Percentiles rank a stretch among this genome's conserved stretches.
These are phyloP conservation scores for Diglossa cyanea DNA, from an alignment of 2,797 vertebrate species.

Conservation along the genomic window DNA sequence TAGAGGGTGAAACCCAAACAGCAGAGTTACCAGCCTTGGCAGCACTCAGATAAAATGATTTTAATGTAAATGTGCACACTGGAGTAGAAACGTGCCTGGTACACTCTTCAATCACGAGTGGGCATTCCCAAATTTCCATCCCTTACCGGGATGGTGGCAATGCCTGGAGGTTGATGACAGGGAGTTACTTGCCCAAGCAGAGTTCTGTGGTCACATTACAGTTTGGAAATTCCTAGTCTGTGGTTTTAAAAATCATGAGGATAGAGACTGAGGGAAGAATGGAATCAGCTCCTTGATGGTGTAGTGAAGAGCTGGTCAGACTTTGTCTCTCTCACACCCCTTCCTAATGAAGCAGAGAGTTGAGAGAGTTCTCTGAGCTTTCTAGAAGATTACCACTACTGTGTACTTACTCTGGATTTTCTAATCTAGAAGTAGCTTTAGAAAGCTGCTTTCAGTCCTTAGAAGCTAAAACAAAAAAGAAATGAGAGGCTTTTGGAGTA, in stretches of 20 bases:
- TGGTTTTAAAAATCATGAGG: background rate
- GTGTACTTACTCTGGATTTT: background rate
- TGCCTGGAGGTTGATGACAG: background rate
- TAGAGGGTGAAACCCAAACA: background rate
- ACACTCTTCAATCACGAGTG: background rate
- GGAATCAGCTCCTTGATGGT: background rate
- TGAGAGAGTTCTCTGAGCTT: conserved; percentile 5
- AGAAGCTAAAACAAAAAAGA: background rate
- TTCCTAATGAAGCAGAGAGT: conserved; percentile 9
- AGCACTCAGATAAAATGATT: background rate
- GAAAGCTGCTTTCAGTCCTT: background rate
- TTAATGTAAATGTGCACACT: background rate
- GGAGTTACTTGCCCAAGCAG: background rate
- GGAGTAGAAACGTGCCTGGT: background rate
- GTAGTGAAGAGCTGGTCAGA: background rate
- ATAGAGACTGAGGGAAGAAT: background rate
- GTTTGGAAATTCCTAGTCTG: background rate
- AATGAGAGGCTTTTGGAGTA: conserved; percentile 1
- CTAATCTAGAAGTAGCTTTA: background rate
- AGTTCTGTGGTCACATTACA: background rate
- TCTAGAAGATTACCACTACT: background rate
- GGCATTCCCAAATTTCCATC: background rate
- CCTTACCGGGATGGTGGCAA: background rate
- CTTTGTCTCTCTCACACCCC: background rate
- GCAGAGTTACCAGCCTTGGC: background rate